Evolutionary conservation across 2,797 vertebrate species (phyloP).

Genomic region (Pseudochirops cupreus): DNA sequence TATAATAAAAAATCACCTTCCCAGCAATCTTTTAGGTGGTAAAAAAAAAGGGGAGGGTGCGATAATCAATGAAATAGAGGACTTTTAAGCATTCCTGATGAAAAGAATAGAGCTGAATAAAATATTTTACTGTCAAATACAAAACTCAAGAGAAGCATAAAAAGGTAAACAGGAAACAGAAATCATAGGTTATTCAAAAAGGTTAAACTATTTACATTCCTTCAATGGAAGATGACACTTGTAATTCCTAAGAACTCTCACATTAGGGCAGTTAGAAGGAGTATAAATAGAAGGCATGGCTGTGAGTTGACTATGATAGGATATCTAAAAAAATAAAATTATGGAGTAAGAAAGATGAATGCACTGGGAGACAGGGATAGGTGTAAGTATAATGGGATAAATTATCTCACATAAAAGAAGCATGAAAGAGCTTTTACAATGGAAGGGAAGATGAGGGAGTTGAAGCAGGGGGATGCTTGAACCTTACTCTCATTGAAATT

Average conservation of each 20-base stretch:
- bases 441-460: neutral
- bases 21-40: neutral
- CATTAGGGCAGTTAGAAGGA: neutral
- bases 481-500: neutral
- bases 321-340: too few species aligned
- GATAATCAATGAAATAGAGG: neutral
- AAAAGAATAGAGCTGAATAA: neutral
- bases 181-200: neutral
- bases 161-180: neutral
- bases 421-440: neutral
- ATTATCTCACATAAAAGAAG: neutral
- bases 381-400: neutral
- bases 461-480: neutral
- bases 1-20: neutral
- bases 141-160: neutral
- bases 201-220: neutral
- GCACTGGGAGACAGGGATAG: too few species aligned
- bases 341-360: too few species aligned
- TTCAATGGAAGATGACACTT: neutral
- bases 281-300: too few species aligned
- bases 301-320: too few species aligned
- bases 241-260: neutral
- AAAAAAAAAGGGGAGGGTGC: neutral
- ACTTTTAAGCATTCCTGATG: neutral
- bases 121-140: neutral